phyloP scores from a whole-genome alignment of 2,113 vertebrate species.

The Axis porcinus region DNA sequence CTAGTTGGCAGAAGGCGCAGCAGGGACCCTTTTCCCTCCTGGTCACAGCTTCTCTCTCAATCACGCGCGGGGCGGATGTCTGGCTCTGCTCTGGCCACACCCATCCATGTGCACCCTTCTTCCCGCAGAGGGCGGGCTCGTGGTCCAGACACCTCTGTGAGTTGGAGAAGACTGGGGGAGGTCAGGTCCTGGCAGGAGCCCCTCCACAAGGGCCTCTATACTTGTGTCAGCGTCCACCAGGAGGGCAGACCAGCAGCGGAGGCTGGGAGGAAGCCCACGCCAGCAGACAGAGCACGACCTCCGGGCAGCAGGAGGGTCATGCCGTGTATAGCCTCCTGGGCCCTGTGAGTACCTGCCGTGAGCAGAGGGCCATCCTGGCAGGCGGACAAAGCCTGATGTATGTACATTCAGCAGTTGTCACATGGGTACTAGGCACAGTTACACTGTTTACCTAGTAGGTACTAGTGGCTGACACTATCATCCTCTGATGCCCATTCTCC shows the following conservation, averaged over 20 bases:
- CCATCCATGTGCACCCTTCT: not conserved
- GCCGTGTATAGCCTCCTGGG: too few species aligned
- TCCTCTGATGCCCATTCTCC: not conserved
- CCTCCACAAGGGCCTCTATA: not conserved
- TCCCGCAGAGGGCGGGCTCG: not conserved
- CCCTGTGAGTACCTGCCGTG: not conserved
- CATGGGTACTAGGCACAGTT: not conserved
- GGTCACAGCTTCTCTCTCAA: not conserved
- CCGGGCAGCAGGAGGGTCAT: too few species aligned
- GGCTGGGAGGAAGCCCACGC: rapidly evolving
- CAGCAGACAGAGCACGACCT: not conserved
- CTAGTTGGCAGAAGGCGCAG: not conserved
- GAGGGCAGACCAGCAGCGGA: not conserved
- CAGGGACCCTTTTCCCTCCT: conserved; percentile 27
- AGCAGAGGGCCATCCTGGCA: not conserved
- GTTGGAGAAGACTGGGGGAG: not conserved
- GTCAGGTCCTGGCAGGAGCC: too few species aligned
- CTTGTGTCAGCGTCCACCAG: not conserved
- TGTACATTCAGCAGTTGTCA: not conserved
- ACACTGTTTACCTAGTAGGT: not conserved
- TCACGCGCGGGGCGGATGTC: not conserved
- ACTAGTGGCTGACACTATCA: not conserved
- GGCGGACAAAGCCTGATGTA: not conserved
- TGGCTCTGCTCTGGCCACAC: not conserved
- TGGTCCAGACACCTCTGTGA: not conserved